phyloP scores from a whole-genome alignment of 2,888 invertebrate genomes.

The Heliconius cydno region DNA sequence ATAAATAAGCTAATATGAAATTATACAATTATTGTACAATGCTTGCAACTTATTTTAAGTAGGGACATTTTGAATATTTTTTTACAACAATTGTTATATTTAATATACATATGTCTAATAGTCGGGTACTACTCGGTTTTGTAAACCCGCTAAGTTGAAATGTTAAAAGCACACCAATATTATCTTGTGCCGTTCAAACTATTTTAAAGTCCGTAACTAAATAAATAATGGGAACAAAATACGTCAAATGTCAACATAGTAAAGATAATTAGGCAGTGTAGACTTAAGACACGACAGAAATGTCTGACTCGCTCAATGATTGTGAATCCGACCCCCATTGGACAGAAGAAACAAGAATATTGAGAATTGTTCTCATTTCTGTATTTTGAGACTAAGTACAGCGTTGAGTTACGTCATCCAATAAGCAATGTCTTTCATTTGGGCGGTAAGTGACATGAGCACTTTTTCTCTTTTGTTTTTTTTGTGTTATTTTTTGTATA shows the following conservation, averaged over 20 bases:
- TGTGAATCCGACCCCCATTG: not conserved
- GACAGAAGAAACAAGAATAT: not conserved
- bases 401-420: not conserved
- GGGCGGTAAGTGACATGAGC: no score
- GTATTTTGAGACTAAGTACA: not conserved
- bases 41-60: no score
- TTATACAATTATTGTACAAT: no score
- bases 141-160: not conserved
- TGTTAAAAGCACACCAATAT: not conserved
- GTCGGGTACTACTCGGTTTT: no score
- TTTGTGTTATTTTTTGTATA: no score
- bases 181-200: not conserved
- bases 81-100: no score
- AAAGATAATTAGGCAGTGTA: slow-evolving; percentile 30
- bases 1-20: no score
- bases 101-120: no score
- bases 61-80: no score
- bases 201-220: slow-evolving; percentile 20
- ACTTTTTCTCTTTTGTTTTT: no score
- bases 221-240: slow-evolving; percentile 38
- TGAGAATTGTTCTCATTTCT: no score
- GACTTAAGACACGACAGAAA: slow-evolving; percentile 19
- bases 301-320: not conserved
- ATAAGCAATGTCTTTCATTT: not conserved
- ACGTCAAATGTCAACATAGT: slow-evolving; percentile 37